These are phyloP conservation scores for Intellagama lesueurii DNA, from an alignment of 2,797 vertebrate species.

Conservation along the genomic window DNA sequence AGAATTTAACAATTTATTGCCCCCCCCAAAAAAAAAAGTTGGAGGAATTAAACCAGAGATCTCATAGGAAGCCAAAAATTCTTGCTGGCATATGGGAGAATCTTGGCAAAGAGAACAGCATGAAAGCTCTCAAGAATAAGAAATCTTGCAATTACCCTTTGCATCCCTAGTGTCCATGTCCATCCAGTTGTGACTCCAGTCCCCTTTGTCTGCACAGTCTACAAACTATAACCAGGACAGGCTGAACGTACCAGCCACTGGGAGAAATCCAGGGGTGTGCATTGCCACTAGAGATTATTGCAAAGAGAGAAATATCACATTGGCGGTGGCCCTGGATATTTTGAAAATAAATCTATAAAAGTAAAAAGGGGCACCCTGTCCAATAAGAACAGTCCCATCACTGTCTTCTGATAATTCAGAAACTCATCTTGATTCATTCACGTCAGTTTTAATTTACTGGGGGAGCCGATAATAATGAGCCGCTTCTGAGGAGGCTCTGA, in stretches of 20 bases:
- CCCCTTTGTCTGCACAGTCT: neutral
- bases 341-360: neutral
- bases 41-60: too few relatives aligned
- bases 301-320: neutral
- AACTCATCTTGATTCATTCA: neutral
- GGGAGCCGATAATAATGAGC: neutral
- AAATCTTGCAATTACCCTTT: too few relatives aligned
- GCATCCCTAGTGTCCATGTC: neutral
- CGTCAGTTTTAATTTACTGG: neutral
- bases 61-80: too few relatives aligned
- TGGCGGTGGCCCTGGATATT: neutral
- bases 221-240: accelerated
- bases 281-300: neutral
- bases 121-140: too few relatives aligned
- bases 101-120: too few relatives aligned
- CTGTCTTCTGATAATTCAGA: neutral
- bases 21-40: too few relatives aligned
- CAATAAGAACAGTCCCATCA: neutral
- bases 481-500: neutral
- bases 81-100: too few relatives aligned
- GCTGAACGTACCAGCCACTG: too few relatives aligned
- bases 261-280: neutral
- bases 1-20: too few relatives aligned
- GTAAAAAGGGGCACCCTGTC: neutral
- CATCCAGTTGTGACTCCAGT: neutral